These are phyloP conservation scores for Carpatolechia fugitivella DNA, from an alignment of 2,888 invertebrate species.

Conservation along the genomic window DNA sequence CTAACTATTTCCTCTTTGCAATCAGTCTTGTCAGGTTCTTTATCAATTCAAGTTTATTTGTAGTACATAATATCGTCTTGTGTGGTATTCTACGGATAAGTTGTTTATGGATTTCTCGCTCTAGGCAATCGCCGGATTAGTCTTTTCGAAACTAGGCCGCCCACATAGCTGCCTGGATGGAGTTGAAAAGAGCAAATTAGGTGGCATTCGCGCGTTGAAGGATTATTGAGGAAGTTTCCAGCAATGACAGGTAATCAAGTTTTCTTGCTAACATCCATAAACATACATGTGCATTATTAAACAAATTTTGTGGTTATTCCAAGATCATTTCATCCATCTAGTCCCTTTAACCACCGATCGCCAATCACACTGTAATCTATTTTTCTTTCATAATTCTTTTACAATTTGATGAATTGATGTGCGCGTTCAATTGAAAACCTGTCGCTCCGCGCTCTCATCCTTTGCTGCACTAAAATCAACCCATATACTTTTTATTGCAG, in stretches of 20 bases:
- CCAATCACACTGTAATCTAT: not conserved
- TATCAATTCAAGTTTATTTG: conserved; percentile 9
- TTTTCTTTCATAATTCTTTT: too few species aligned
- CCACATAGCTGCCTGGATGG: conserved; percentile 14
- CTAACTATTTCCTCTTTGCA: not conserved
- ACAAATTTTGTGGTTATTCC: too few species aligned
- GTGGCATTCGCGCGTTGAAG: not conserved
- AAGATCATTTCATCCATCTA: too few species aligned
- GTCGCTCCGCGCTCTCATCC: not conserved
- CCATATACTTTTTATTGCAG: conserved; percentile 8
- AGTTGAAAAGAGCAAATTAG: not conserved
- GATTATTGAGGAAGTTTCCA: not conserved
- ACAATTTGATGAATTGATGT: not conserved
- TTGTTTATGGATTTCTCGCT: conserved; percentile 14
- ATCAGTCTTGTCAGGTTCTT: conserved; percentile 3
- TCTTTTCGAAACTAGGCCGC: conserved; percentile 18
- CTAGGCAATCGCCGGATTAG: conserved; percentile 18
- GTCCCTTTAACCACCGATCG: too few species aligned
- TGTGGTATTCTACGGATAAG: conserved; percentile 14
- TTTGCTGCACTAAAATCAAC: not conserved
- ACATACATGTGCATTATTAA: too few species aligned
- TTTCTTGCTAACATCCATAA: too few species aligned
- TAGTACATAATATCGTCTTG: conserved; percentile 13
- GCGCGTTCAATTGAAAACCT: conserved; percentile 6
- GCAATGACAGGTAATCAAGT: too few species aligned